These are phyloP conservation scores for Indicator indicator DNA, from an alignment of 2,113 vertebrate species.

Conservation along the genomic window DNA sequence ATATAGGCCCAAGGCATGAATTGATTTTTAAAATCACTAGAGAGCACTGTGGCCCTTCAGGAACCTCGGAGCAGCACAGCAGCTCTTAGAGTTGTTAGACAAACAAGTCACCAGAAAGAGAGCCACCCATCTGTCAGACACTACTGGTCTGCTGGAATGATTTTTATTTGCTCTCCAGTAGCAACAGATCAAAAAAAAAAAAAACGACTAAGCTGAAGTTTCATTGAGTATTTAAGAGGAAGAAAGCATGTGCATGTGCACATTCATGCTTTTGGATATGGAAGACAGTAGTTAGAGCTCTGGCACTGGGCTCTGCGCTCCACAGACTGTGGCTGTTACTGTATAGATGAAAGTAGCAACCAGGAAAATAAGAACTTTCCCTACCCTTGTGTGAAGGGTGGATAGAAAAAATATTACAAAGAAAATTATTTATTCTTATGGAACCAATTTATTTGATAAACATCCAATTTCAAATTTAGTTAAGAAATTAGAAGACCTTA, in stretches of 20 bases:
- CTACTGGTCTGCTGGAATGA: not conserved
- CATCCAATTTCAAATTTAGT: not conserved
- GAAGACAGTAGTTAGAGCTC: not conserved
- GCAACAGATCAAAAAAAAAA: not conserved
- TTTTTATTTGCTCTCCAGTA: not conserved
- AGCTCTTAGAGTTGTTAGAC: not conserved
- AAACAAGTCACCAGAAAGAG: not conserved
- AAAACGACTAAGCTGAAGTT: not conserved
- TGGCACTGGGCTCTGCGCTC: not conserved
- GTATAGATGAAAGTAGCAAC: not conserved
- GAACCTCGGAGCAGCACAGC: not conserved
- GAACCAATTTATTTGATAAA: not conserved
- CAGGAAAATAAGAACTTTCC: not conserved
- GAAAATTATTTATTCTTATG: not conserved
- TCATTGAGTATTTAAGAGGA: not conserved
- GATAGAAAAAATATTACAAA: not conserved
- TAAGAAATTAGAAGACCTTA: not conserved
- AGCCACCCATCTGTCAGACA: not conserved
- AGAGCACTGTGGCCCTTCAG: slow-evolving; percentile 44
- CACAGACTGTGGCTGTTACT: not conserved
- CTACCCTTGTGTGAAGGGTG: not conserved
- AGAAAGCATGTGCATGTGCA: not conserved
- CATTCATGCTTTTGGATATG: not conserved
- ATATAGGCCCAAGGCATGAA: not conserved
- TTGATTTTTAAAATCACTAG: not conserved